Conservation (phyloP, 2,888 invertebrate genomes). For the Girardia tigrina region DNA sequence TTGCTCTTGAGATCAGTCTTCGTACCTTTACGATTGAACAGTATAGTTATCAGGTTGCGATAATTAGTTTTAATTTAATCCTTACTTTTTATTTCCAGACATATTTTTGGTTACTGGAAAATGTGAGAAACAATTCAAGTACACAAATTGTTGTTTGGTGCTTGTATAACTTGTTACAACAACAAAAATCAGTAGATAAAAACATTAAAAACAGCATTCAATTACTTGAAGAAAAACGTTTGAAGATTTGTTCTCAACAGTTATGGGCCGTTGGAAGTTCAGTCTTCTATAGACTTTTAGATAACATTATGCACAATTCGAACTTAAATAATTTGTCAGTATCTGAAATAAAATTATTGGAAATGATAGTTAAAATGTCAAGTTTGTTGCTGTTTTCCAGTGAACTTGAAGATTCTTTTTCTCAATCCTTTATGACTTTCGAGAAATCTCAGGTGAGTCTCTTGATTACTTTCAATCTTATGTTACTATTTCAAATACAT, state of each 20-base stretch:
- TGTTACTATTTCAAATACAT: too few species aligned
- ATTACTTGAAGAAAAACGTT: neutral
- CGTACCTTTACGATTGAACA: neutral
- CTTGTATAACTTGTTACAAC: neutral
- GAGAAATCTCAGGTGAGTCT: neutral
- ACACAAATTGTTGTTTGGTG: neutral
- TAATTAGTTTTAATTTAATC: neutral
- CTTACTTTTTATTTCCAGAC: neutral
- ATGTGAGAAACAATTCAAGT: slow-evolving; percentile 4
- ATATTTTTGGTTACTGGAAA: slow-evolving; percentile 8
- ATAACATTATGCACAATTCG: neutral
- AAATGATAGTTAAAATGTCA: slow-evolving; percentile 16
- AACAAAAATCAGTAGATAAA: neutral
- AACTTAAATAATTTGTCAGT: neutral
- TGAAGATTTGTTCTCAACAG: neutral
- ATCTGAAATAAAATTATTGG: slow-evolving; percentile 3
- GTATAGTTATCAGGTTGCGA: slow-evolving; percentile 5
- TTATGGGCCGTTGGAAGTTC: neutral
- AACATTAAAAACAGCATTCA: neutral
- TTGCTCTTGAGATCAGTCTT: neutral
- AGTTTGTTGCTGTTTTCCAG: neutral
- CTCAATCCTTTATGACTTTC: neutral
- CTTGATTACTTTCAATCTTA: too few species aligned
- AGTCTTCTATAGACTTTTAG: neutral
- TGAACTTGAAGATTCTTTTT: neutral